These are phyloP conservation scores for Varanus salvator DNA, from an alignment of 2,113 vertebrate species.

Conservation along the genomic window DNA sequence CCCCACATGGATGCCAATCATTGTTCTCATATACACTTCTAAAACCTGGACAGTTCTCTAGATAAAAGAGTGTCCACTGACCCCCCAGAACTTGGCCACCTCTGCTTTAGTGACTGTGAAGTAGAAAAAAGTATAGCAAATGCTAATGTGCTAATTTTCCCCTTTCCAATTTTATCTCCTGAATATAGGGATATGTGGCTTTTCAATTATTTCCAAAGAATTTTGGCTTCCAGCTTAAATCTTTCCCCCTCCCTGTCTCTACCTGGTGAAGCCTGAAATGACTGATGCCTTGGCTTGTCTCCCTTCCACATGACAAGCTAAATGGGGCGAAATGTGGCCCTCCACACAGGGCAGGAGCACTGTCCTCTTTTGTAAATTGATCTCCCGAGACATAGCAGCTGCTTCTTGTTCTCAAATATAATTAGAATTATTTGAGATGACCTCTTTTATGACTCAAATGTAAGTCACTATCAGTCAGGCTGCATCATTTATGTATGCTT, in stretches of 20 bases:
- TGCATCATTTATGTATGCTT: not conserved
- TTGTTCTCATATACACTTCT: not conserved
- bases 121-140: not conserved
- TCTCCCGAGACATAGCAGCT: not conserved
- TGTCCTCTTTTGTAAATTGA: not conserved
- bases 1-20: no score
- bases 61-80: not conserved
- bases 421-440: conserved; percentile 17
- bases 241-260: not conserved
- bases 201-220: not conserved
- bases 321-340: not conserved
- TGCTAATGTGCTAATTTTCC: no score
- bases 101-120: not conserved
- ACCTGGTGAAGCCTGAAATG: not conserved
- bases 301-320: not conserved
- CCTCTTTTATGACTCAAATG: conserved; percentile 2
- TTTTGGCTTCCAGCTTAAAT: not conserved
- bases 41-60: not conserved
- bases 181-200: not conserved
- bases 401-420: not conserved
- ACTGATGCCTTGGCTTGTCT: not conserved
- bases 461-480: not conserved
- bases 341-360: not conserved
- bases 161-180: not conserved
- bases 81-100: not conserved